A percentile compares a stretch with the other conserved stretches of the same genome.
Conservation (phyloP, 2,113 vertebrate genomes). For the Pseudorhombus dupliciocellatus region DNA sequence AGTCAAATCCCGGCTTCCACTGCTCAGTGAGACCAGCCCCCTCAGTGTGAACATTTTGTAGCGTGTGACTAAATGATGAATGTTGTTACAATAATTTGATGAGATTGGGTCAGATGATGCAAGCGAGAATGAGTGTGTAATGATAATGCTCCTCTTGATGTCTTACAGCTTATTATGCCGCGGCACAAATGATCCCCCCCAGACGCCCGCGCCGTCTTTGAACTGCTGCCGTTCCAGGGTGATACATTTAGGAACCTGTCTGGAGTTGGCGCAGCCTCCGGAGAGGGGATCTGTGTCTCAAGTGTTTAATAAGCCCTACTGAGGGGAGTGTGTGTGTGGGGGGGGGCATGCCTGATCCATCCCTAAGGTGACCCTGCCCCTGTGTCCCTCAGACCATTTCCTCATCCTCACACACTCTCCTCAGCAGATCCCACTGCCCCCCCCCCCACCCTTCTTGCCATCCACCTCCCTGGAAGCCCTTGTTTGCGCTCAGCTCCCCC, state of each 20-base stretch:
- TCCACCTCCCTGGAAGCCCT: conserved; percentile 66
- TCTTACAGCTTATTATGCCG: conserved; percentile 61
- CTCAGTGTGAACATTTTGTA: conserved; percentile 52
- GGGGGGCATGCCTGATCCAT: conserved; percentile 10
- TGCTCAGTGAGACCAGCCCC: conserved; percentile 55
- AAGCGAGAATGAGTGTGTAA: conserved; percentile 59
- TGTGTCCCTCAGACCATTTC: conserved; percentile 40
- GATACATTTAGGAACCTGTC: conserved; percentile 58
- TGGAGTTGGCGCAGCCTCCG: conserved; percentile 39
- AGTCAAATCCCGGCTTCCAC: conserved; percentile 36
- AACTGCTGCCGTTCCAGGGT: conserved; percentile 62
- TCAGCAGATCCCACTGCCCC: conserved; percentile 3
- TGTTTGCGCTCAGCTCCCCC: conserved; percentile 47
- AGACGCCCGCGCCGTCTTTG: conserved; percentile 56
- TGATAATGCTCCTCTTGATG: conserved; percentile 71
- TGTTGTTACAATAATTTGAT: conserved; percentile 73
- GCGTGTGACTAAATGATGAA: conserved; percentile 72
- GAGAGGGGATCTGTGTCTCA: conserved; percentile 50
- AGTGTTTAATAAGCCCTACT: conserved; percentile 75
- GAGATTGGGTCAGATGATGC: conserved; percentile 76
- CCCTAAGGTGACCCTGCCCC: conserved; percentile 26
- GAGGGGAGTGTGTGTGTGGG: conserved; percentile 1
- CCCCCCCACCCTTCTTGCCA: conserved; percentile 8
- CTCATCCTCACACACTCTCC: conserved; percentile 23
- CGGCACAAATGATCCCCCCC: conserved; percentile 57